Percentiles rank a stretch among this genome's conserved stretches.
These are phyloP conservation scores for Ramphastos sulfuratus DNA, from an alignment of 2,113 vertebrate species.

Conservation along the genomic window DNA sequence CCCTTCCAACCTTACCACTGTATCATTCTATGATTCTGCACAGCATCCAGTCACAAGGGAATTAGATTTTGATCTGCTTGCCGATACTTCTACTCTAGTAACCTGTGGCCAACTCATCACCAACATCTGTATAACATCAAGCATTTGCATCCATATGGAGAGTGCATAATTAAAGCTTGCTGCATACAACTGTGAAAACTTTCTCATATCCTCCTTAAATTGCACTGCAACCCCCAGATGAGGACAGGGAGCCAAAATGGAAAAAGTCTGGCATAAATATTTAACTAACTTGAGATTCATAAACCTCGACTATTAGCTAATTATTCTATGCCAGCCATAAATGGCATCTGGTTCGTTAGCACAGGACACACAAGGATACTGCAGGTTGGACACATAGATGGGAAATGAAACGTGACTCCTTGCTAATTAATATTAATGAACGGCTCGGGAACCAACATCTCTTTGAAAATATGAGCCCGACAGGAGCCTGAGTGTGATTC, in stretches of 20 bases:
- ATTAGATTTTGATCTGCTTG: slow-evolving; percentile 26
- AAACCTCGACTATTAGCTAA: slow-evolving; percentile 66
- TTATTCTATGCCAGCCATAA: slow-evolving; percentile 59
- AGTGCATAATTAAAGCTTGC: slow-evolving; percentile 62
- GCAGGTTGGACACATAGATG: slow-evolving; percentile 33
- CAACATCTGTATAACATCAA: slow-evolving; percentile 61
- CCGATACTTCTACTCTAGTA: slow-evolving; percentile 37
- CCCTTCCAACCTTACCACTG: no score
- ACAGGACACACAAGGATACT: slow-evolving; percentile 37
- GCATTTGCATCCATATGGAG: slow-evolving; percentile 42
- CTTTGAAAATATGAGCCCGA: slow-evolving; percentile 57
- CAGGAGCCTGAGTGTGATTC: slow-evolving; percentile 47
- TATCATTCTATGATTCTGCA: no score
- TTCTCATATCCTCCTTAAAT: slow-evolving; percentile 55
- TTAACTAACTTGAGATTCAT: slow-evolving; percentile 53
- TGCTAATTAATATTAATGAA: slow-evolving; percentile 68
- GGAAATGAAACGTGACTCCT: slow-evolving; percentile 51
- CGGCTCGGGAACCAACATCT: slow-evolving; percentile 2
- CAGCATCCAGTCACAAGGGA: slow-evolving; percentile 32
- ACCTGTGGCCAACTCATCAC: slow-evolving; percentile 31
- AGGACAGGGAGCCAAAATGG: slow-evolving; percentile 54
- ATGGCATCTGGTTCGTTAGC: slow-evolving; percentile 52
- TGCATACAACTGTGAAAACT: slow-evolving; percentile 52
- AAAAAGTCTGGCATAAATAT: slow-evolving; percentile 65
- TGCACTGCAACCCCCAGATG: slow-evolving; percentile 48